Percentiles rank a stretch among this genome's conserved stretches.
These are phyloP conservation scores for Sinopyrophorus schimmeli DNA, from an alignment of 2,888 invertebrate species.

Conservation along the genomic window DNA sequence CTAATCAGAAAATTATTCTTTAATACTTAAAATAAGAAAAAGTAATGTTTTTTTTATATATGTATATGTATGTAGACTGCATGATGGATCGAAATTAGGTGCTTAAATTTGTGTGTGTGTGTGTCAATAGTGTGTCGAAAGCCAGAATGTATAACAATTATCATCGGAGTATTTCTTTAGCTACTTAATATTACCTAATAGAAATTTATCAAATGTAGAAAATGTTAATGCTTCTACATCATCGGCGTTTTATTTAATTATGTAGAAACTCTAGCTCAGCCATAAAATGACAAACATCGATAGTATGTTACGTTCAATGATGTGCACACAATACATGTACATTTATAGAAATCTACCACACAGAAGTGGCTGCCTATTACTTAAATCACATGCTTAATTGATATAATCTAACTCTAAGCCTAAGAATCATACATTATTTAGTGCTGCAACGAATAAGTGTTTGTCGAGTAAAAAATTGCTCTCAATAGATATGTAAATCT, in stretches of 20 bases:
- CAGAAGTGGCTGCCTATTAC: constrained; percentile 18
- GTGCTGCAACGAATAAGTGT: constrained; percentile 25
- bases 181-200: constrained; percentile 20
- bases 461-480: constrained; percentile 15
- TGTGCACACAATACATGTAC: background rate
- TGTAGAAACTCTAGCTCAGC: too few relatives aligned
- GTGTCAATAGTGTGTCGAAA: too few relatives aligned
- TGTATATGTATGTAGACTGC: too few relatives aligned
- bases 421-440: constrained; percentile 18
- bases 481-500: constrained; percentile 24
- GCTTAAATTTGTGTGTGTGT: too few relatives aligned
- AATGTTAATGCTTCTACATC: constrained; percentile 16
- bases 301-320: background rate
- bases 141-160: too few relatives aligned
- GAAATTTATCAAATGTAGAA: constrained; percentile 31
- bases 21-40: background rate
- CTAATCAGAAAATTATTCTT: too few relatives aligned
- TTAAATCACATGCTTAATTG: constrained; percentile 27
- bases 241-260: constrained; percentile 10
- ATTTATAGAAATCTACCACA: constrained; percentile 8
- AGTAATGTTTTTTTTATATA: too few relatives aligned
- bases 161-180: too few relatives aligned
- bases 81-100: too few relatives aligned
- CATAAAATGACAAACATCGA: constrained; percentile 5
- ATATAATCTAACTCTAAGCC: constrained; percentile 22